Evolutionary conservation across 2,113 vertebrate genomes (phyloP).

Genomic region (Colaptes auratus): DNA sequence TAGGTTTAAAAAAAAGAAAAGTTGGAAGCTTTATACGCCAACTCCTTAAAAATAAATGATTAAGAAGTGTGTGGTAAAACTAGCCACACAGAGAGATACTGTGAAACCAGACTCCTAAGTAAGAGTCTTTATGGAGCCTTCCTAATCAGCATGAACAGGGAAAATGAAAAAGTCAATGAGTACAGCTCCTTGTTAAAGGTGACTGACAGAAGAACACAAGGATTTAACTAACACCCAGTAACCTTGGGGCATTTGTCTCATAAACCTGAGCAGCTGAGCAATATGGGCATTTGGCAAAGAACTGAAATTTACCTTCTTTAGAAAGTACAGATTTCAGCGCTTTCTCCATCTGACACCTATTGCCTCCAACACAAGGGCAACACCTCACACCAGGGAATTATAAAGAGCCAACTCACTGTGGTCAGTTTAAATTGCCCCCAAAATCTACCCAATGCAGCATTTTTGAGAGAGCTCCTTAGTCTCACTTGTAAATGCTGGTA

Average conservation of each 20-base stretch:
- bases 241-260: slow-evolving; percentile 50
- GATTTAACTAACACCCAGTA: slow-evolving; percentile 15
- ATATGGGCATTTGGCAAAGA: slow-evolving; percentile 46
- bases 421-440: not conserved
- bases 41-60: not conserved
- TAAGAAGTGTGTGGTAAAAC: not conserved
- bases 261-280: slow-evolving; percentile 34
- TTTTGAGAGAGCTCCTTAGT: not conserved
- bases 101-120: not conserved
- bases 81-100: not conserved
- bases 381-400: slow-evolving; percentile 40
- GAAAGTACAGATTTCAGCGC: slow-evolving; percentile 46
- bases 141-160: not conserved
- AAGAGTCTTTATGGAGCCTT: not conserved
- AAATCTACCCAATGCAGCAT: not conserved
- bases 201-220: slow-evolving; percentile 37
- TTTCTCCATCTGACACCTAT: slow-evolving; percentile 37
- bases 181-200: slow-evolving; percentile 46
- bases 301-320: slow-evolving; percentile 28
- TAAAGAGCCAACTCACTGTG: not conserved
- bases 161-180: not conserved
- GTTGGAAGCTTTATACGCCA: not conserved
- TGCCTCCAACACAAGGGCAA: slow-evolving; percentile 11
- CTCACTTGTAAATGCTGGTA: not conserved
- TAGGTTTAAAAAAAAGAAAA: not conserved